Conservation (phyloP, 1,140 invertebrate genomes). For the Lerema accius region DNA sequence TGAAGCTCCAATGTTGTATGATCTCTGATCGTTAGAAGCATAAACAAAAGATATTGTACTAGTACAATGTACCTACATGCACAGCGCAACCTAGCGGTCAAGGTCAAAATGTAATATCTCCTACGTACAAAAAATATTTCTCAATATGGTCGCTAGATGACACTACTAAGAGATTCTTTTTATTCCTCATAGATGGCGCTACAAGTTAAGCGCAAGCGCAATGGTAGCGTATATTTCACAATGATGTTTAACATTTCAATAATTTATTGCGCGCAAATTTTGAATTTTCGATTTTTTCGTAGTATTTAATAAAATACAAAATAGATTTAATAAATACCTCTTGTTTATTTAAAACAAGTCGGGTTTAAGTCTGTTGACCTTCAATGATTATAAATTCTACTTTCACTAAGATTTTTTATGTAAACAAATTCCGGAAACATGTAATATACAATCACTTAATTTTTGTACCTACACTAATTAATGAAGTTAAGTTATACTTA, state of each 20-base stretch:
- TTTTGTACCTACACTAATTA: constrained; percentile 35
- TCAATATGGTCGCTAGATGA: constrained; percentile 39
- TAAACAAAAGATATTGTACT: too few relatives aligned
- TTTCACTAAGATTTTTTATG: constrained; percentile 63
- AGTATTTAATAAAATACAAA: background rate
- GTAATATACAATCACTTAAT: constrained; percentile 55
- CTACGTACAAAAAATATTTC: background rate
- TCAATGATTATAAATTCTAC: constrained; percentile 48
- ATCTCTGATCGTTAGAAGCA: too few relatives aligned
- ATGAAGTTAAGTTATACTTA: too few relatives aligned
- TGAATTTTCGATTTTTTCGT: too few relatives aligned
- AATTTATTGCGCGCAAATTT: too few relatives aligned
- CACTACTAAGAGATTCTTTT: constrained; percentile 13
- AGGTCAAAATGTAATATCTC: constrained; percentile 14
- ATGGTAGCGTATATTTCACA: too few relatives aligned
- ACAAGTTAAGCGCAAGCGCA: background rate
- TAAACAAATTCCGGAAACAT: constrained; percentile 71
- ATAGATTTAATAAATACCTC: background rate
- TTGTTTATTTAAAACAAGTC: background rate
- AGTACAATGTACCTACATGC: background rate
- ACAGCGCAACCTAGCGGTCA: constrained; percentile 28
- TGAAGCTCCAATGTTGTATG: too few relatives aligned
- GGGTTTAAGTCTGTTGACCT: constrained; percentile 42
- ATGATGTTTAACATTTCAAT: too few relatives aligned
- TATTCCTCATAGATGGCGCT: constrained; percentile 29